phyloP scores from a whole-genome alignment of 2,113 vertebrate genomes.

The Haemorhous mexicanus region DNA sequence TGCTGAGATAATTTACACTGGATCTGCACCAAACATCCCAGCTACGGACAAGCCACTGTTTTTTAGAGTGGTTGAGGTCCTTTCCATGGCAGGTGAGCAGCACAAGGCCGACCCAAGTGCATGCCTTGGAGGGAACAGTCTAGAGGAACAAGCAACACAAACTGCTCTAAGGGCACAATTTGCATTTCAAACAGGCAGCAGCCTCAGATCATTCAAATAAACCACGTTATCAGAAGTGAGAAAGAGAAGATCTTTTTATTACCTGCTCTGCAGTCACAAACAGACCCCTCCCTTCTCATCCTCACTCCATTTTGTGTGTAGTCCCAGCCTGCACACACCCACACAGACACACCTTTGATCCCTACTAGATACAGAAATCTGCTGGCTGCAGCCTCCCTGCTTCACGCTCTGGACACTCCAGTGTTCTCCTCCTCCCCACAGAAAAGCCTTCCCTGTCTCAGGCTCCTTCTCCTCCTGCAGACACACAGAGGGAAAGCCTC shows the following conservation, averaged over 20 bases:
- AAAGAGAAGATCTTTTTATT: slow-evolving; percentile 25
- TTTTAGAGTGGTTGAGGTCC: not conserved
- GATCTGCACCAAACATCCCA: not conserved
- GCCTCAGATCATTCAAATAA: slow-evolving; percentile 46
- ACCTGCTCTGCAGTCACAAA: slow-evolving; percentile 2
- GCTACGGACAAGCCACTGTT: not conserved
- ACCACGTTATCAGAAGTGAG: slow-evolving; percentile 20
- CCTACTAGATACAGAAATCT: not conserved
- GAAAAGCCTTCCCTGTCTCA: not conserved
- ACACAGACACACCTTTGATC: slow-evolving; percentile 36
- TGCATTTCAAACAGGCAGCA: slow-evolving; percentile 60
- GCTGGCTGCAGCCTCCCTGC: not conserved
- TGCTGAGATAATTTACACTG: not conserved
- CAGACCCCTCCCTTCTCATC: slow-evolving; percentile 31
- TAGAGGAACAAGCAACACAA: slow-evolving; percentile 28
- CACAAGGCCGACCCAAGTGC: not conserved
- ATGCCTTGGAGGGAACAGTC: not conserved
- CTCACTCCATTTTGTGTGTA: not conserved
- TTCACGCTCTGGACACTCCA: not conserved
- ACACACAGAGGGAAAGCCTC: rapidly evolving
- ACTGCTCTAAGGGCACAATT: slow-evolving; percentile 48
- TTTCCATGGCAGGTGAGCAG: slow-evolving; percentile 7
- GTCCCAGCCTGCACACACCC: slow-evolving; percentile 4
- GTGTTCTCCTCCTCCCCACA: not conserved
- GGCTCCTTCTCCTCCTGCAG: not conserved